Percentiles rank a stretch among this genome's conserved stretches.
These are phyloP conservation scores for Abramis brama DNA, from an alignment of 2,113 vertebrate genomes.

Conservation along the genomic window DNA sequence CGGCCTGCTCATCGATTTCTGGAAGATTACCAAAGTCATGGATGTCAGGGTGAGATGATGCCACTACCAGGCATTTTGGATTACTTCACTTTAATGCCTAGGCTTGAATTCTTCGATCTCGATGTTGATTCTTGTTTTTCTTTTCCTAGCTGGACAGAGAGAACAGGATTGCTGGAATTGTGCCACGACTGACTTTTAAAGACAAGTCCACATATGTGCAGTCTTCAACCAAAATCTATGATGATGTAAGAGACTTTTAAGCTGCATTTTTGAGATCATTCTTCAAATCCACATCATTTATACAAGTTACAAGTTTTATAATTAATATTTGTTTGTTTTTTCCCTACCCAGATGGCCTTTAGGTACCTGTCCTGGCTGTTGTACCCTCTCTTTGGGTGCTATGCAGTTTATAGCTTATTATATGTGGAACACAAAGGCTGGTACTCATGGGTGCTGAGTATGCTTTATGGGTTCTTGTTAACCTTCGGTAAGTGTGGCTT, in stretches of 20 bases:
- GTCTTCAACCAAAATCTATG: constrained; percentile 94
- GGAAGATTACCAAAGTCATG: constrained; percentile 99
- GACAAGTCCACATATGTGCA: constrained; percentile 94
- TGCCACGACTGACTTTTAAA: constrained; percentile 84
- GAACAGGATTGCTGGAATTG: constrained; percentile 82
- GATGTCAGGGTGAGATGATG: constrained; percentile 83
- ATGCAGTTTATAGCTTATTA: constrained; percentile 90
- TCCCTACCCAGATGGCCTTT: constrained; percentile 87
- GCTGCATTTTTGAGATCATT: neutral
- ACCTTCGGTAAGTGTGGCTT: constrained; percentile 67
- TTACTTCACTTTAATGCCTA: neutral
- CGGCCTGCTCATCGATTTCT: constrained; percentile 94
- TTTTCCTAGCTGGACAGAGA: constrained; percentile 86
- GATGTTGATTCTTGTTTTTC: neutral
- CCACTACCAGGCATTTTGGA: neutral
- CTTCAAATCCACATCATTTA: neutral
- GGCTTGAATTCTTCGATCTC: neutral
- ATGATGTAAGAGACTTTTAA: constrained; percentile 81
- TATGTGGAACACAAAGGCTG: constrained; percentile 97
- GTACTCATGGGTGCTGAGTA: constrained; percentile 96
- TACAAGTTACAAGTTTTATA: neutral
- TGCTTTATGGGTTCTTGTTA: constrained; percentile 96
- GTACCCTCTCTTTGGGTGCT: constrained; percentile 92
- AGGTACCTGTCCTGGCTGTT: constrained; percentile 93
- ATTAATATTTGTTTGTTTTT: neutral